Evolutionary conservation across 2,113 vertebrate genomes (phyloP), one percentile per base, ranked within the genome.

Genomic region (Chitala chitala): DNA sequence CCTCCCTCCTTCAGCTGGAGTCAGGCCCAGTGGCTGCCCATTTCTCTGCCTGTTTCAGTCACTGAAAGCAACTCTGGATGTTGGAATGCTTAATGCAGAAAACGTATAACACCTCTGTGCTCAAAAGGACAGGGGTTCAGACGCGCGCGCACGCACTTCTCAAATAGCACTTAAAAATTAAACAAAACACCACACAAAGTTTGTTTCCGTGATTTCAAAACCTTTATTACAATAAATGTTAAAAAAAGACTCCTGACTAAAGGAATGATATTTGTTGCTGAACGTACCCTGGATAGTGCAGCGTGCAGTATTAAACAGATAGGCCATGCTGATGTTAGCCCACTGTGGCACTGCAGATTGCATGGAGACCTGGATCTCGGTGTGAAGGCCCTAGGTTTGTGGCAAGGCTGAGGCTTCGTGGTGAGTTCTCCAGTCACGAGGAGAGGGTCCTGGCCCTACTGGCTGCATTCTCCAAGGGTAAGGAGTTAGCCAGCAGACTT

Each of bases 81-180:
- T 63, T 29, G 33, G 31, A 29, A 63, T 20, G n/a, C n/a, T 15
- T 38, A 38, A 15, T 63, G 20, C 59, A n/a, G n/a, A n/a, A n/a
- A n/a, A n/a, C n/a, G n/a, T 38, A 63, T 20, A 63, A 63, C 20
- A 63, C 31, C 12, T 63, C 59, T 63, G 33, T 33, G 6, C n/a
- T 63, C 17, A 8, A 63, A 15, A 63, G 29, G 33, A 61, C 10
- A 38, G 58, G 24, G 38, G 26, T 33, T 38, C 31, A 38, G 31
- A 63, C 31, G 3, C 5, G 33, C 17, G 29, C 13, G 9, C 10
- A 59, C 29, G 33, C 29, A 3, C 12, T 17, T 63, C 33, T 20
- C 59, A 4, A 20, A 63, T 10, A 3, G 90, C 92, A 94, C 95
- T 95, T 94, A 94, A 96, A 33, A 74, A 22, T 36, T 9, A 31